A percentile compares a stretch with the other conserved stretches of the same genome.
Evolutionary conservation across 2,113 vertebrate genomes (phyloP).

Genomic region (Neodontobutis hainanensis): DNA sequence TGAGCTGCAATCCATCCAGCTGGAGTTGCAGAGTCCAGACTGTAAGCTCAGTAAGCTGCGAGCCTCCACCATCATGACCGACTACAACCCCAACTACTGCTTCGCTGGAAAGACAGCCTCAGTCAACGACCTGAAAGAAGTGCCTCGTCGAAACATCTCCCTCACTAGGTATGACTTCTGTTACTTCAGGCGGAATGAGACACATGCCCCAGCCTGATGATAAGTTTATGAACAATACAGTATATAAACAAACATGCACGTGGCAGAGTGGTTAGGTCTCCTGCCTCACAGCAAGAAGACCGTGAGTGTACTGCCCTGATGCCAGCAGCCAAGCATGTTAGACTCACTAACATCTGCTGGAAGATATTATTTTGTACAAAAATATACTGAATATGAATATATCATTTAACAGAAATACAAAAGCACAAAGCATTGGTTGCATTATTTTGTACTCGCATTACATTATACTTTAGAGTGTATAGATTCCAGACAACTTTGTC

Average conservation of each 20-base stretch:
- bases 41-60: constrained; percentile 97
- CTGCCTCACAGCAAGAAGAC: too few species aligned
- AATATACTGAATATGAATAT: background rate
- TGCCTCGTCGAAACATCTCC: constrained; percentile 94
- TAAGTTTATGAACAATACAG: too few species aligned
- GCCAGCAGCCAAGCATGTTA: background rate
- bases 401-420: too few species aligned
- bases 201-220: too few species aligned
- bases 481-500: background rate
- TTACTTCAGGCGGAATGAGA: background rate
- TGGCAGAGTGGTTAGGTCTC: too few species aligned
- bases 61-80: constrained; percentile 98
- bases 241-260: too few species aligned
- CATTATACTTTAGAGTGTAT: too few species aligned
- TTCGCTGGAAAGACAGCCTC: constrained; percentile 96
- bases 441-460: too few species aligned
- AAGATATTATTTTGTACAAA: background rate
- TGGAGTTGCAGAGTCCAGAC: constrained; percentile 97
- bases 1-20: constrained; percentile 96
- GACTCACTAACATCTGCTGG: background rate
- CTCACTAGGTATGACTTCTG: constrained; percentile 85
- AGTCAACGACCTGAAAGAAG: constrained; percentile 97
- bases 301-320: too few species aligned
- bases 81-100: constrained; percentile 99
- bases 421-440: too few species aligned